Evolutionary conservation across 2,113 vertebrate species (phyloP).

Genomic region (Protomyctophum bolini): DNA sequence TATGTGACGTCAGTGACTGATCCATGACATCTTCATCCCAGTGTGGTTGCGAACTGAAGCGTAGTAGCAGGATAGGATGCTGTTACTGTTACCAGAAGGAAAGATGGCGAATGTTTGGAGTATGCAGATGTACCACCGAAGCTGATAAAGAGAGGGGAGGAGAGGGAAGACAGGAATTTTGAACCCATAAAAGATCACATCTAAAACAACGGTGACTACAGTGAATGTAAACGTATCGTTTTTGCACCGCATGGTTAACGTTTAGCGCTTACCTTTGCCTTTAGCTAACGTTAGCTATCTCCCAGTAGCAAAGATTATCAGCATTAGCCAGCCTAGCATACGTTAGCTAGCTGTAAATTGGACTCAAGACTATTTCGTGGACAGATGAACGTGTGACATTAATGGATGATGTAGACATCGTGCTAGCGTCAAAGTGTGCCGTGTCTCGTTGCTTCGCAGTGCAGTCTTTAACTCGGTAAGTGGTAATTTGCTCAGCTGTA

Average conservation of each 20-base stretch:
- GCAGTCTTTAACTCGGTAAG: neutral
- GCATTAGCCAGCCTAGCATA: constrained; percentile 19
- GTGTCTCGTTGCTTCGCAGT: neutral
- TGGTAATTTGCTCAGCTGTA: neutral
- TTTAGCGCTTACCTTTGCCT: constrained; percentile 2
- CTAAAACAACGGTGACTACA: constrained; percentile 57
- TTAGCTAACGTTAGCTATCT: constrained; percentile 26
- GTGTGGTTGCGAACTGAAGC: no score
- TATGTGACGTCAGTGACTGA: no score
- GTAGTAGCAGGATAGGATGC: constrained; percentile 48
- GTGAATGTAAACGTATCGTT: neutral
- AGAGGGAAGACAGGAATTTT: constrained; percentile 33
- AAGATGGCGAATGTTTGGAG: constrained; percentile 81
- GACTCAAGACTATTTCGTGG: neutral
- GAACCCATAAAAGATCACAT: constrained; percentile 25
- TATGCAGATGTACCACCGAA: constrained; percentile 66
- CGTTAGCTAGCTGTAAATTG: constrained; percentile 23
- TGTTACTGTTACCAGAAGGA: constrained; percentile 43
- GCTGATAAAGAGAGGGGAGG: constrained; percentile 71
- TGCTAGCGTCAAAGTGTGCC: neutral
- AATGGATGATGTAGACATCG: neutral
- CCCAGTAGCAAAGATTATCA: constrained; percentile 63
- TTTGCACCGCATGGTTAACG: constrained; percentile 17
- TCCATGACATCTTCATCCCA: no score
- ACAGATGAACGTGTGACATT: neutral